Conservation (phyloP, 2,113 vertebrate species). For the Gasterosteus nipponicus region DNA sequence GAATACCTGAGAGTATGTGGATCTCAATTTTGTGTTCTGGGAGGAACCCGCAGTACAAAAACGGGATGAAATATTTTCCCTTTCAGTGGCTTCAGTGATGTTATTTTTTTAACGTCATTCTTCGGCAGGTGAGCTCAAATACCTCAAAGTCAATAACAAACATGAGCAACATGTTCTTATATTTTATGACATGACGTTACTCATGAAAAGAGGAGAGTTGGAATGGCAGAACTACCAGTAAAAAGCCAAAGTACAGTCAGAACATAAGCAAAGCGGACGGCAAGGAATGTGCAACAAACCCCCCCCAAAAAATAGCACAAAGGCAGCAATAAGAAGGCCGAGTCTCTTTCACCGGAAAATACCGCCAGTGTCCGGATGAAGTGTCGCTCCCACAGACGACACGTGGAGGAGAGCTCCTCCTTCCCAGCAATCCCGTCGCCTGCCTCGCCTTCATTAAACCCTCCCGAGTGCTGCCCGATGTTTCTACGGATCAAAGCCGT, state of each 20-base stretch:
- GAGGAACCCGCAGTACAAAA: not conserved
- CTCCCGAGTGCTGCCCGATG: not conserved
- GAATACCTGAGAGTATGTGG: not conserved
- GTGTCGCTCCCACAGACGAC: slow-evolving; percentile 5
- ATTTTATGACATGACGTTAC: not conserved
- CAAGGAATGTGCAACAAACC: not conserved
- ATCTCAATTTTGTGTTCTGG: not conserved
- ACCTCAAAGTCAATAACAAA: not conserved
- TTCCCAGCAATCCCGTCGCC: slow-evolving; percentile 9
- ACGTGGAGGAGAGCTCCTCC: not conserved
- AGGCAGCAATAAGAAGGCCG: not conserved
- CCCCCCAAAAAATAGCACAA: not conserved
- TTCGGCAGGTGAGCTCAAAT: not conserved
- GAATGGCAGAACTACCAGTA: not conserved
- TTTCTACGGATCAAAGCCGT: slow-evolving; percentile 4
- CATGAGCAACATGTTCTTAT: not conserved
- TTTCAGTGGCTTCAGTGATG: not conserved
- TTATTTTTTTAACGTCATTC: not conserved
- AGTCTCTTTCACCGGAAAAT: not conserved
- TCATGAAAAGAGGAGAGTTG: not conserved
- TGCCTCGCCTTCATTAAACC: not conserved
- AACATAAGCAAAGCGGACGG: not conserved
- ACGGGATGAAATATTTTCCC: not conserved
- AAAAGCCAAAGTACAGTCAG: not conserved
- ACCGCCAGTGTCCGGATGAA: slow-evolving; percentile 20